Evolutionary conservation across 2,888 invertebrate genomes (phyloP), one percentile per base, ranked within the genome.

Genomic region (Pseudococcus viburni): DNA sequence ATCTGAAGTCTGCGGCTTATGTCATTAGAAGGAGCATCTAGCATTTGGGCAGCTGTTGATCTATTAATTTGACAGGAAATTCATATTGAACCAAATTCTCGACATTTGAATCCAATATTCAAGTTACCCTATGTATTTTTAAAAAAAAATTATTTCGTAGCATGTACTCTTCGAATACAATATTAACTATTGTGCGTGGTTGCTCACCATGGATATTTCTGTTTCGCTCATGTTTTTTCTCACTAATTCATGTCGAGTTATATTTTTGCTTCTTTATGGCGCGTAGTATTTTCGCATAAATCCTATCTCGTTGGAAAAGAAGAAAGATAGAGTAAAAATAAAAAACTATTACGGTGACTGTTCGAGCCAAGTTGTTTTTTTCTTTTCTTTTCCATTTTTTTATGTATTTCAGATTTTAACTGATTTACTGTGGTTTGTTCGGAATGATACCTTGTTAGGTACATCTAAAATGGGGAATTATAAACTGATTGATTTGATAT

Each of bases 241-340:
- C 8, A 19, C 64, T 86, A 86, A 86, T 86, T 86, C 68, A 86
- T 64, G 86, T 46, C 19, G 68, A 68, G 86, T 86, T 86, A 68
- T 86, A 86, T 86, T 86, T 86, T 59, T 86, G 86, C 86, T 64
- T 86, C 85, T 85, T 51, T 48, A 64, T 86, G 86, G 86, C 68
- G 86, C 86, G 86, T 46, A 68, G 86, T 86, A 68, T 86, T 59
- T 86, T 86, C 86, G 55, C 86, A 86, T 86, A 86, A 86, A 86
- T 86, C 42, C 86, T 86, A 19, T 68, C 86, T 86, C 39, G 86
- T 86, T 86, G 86, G 46, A 17, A 59, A n/a, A 46, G 33, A 85
- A 85, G 17, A 26, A 85, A 59, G 42, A 85, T 48, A 59, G 12
- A 33, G 55, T 55, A 85, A 12, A 12, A 51, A 59, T 33, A 68